Evolutionary conservation across 2,797 vertebrate genomes (phyloP), one percentile per base, ranked within the genome.

Genomic region (Enteromius argenteus): DNA sequence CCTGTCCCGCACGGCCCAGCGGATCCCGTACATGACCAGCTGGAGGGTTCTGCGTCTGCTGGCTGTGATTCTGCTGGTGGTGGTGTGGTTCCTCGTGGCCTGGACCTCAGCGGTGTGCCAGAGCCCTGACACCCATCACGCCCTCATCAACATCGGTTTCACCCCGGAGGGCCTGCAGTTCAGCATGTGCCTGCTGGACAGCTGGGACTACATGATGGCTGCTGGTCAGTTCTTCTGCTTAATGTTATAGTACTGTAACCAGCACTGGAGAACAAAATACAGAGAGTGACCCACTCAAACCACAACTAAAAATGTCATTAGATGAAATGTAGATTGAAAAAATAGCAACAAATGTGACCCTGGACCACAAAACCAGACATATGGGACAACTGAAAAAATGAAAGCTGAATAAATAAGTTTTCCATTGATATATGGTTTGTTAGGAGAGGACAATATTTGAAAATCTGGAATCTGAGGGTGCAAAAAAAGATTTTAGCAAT

Each of bases 121-220:
- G 94, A 97, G 94, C 90, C 91, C 95, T 6, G 95, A 97, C 89
- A 93, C 94, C 90, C 95, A 96, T 72, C 96, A 91, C 46, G 93
- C 95, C 42, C 95, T 99, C 49, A 96, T 98, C 67, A 90, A 96
- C 17, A 94, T 94, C 74, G 97, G 97, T n/a, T 91, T 96, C 89
- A 99, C 98, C 17, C 95, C 96, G 8, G 96, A 99, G 90, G 95
- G 97, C 80, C 94, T 98, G 87, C 97, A 97, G 93, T 99, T 99
- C 94, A 98, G 96, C 84, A 97, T 97, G 96, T 99, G 98, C 92
- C 95, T 98, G 92, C 91, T 96, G 87, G 97, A 99, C 91, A 96
- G 96, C 86, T 99, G 98, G 98, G 98, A 99, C 95, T 98, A 99
- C 94, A 99, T 99, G 98, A 98, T 97, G 97, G 97, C 97, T 88